Conservation (phyloP, 2,113 vertebrate species). For the Fulica atra region DNA sequence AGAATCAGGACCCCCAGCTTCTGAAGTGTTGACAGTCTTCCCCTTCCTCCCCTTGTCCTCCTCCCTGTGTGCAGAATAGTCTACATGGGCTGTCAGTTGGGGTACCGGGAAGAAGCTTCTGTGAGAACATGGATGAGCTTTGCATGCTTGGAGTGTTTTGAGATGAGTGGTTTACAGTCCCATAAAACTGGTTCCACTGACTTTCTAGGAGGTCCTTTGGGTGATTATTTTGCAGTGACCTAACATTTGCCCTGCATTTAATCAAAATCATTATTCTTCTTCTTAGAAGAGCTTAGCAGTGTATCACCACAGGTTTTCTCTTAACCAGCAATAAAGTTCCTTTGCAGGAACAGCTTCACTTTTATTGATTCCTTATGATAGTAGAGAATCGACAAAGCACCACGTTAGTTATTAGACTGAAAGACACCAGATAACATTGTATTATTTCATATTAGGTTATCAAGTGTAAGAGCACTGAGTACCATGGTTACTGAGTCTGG, state of each 20-base stretch:
- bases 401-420: background rate
- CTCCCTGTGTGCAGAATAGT: background rate
- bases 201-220: background rate
- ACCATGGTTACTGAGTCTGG: background rate
- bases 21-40: background rate
- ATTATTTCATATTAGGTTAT: background rate
- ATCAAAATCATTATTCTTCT: background rate
- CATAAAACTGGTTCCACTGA: background rate
- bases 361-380: background rate
- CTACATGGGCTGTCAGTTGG: background rate
- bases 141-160: background rate
- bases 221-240: background rate
- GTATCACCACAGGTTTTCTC: background rate
- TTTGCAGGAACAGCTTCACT: background rate
- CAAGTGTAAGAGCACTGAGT: background rate
- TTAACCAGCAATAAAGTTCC: background rate
- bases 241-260: background rate
- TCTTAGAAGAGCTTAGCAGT: background rate
- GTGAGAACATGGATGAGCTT: background rate
- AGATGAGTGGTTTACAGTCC: background rate
- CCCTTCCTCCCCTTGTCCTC: background rate
- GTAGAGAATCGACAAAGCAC: background rate
- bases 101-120: background rate
- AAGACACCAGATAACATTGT: background rate
- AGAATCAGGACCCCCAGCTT: background rate